Evolutionary conservation across 2,888 invertebrate genomes (phyloP).

Genomic region (Neoaliturus tenellus): DNA sequence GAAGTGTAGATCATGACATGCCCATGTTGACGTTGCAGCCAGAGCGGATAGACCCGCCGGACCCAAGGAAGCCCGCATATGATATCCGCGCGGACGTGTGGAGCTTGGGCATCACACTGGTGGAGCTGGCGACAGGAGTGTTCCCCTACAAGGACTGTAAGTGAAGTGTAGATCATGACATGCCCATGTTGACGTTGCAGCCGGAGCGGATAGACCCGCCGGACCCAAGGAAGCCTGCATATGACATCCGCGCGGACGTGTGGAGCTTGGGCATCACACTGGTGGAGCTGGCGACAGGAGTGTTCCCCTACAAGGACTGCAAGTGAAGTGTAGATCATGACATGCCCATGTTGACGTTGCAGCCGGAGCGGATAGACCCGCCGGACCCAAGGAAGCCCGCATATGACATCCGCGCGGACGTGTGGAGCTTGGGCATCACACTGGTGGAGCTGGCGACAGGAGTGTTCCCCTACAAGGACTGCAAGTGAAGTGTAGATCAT

Average conservation of each 20-base stretch:
- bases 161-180: too few species aligned
- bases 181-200: constrained; percentile 77
- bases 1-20: too few species aligned
- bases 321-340: too few species aligned
- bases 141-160: constrained; percentile 97
- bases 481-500: too few species aligned
- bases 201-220: constrained; percentile 98
- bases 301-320: constrained; percentile 96
- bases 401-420: constrained; percentile 99
- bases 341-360: too few species aligned
- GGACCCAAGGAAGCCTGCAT: constrained; percentile 94
- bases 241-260: constrained; percentile 99
- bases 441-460: constrained; percentile 98
- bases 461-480: constrained; percentile 95
- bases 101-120: constrained; percentile 97
- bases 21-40: constrained; percentile 84
- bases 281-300: constrained; percentile 97
- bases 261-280: constrained; percentile 98
- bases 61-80: constrained; percentile 95
- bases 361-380: constrained; percentile 98
- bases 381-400: constrained; percentile 94
- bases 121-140: constrained; percentile 97
- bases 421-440: constrained; percentile 99
- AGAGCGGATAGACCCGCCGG: constrained; percentile 96
- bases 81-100: constrained; percentile 99